Evolutionary conservation across 1,140 invertebrate genomes (phyloP), one percentile per base, ranked within the genome.

Genomic region (Doryteuthis pealeii): DNA sequence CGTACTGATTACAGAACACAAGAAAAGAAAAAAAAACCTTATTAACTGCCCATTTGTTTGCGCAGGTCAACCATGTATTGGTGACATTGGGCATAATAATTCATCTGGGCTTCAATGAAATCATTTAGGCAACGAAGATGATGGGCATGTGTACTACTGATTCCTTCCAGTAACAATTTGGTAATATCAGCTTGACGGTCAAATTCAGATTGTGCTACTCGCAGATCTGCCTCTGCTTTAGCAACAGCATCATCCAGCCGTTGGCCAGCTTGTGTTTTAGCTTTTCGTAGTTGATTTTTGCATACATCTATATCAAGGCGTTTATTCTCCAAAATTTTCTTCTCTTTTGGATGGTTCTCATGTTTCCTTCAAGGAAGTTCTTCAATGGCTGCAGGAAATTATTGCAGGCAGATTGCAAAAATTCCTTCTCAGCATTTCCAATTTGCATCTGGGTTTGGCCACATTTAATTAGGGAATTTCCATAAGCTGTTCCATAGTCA

Each of bases 291-390:
- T 78, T 93, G 90, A 88, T 92, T 95, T 89, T 98, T 98, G 84
- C 93, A 94, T 28, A 95, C 93, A 90, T 98, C 96, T 82, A 98
- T 89, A 89, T 98, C 96, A 84, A 98, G 89, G 79, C 95, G 78
- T 79, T 91, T 91, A 62, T 84, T 87, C 78, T 91, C 90, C 33
- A 91, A 79, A 54, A 90, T 84, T 77, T 90, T 90, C 72, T 90
- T 83, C 80, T 91, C 91, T 87, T 90, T 91, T 90, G 91, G 66
- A 97, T 95, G 14, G 94, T 97, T 87, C 95, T 97, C 94, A 98
- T 97, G 89, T 98, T 96, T 45, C 95, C 95, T 30, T 98, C 96
- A 15, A 98, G 89, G 86, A 98, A 98, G 83, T 95, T 95, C 77
- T 92, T 90, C 67, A 98, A 89, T 12, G 96, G 96, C 80, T 94